Base-by-base conservation (phyloP, 1,140 invertebrate species). In the Meteorus sp. region DNA sequence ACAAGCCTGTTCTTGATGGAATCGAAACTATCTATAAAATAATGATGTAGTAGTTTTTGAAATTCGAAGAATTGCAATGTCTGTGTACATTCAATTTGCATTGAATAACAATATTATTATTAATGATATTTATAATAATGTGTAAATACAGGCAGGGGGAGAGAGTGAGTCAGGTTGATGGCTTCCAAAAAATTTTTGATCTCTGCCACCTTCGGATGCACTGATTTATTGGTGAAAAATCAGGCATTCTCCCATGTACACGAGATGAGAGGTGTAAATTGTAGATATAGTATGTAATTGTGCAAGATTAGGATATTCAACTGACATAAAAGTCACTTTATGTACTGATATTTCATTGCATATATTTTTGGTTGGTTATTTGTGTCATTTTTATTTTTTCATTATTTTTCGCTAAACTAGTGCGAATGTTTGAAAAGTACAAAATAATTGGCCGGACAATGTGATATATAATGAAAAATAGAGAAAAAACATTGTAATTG, bases 1-100 rank as follows among this genome's bases (percentile, higher is more conserved):
- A 60, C 78, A 80, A 54, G 84, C 85, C 3, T 87, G 86, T 72
- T 84, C 84, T 79, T 87, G 85, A 87, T 85, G 74, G 66, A 69
- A 69, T 63, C 27, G 61, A 48, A 37, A 20, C 27, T 19, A 39
- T 45, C 51, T 44, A n/a, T n/a, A n/a, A n/a, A n/a, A n/a, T n/a
- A n/a, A n/a, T n/a, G n/a, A n/a, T n/a, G n/a, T n/a, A n/a, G n/a
- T n/a, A n/a, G n/a, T n/a, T n/a, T n/a, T n/a, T n/a, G n/a, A n/a
- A n/a, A n/a, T n/a, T n/a, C n/a, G n/a, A n/a, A n/a, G n/a, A n/a
- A n/a, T n/a, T n/a, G n/a, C n/a, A n/a, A n/a, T n/a, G n/a, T n/a
- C n/a, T n/a, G n/a, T n/a, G n/a, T n/a, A n/a, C n/a, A n/a, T n/a
- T n/a, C n/a, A n/a, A n/a, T n/a, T n/a, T n/a, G n/a, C n/a, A n/a